Evolutionary conservation across 2,113 vertebrate species (phyloP).

Genomic region (Mustela nigripes): DNA sequence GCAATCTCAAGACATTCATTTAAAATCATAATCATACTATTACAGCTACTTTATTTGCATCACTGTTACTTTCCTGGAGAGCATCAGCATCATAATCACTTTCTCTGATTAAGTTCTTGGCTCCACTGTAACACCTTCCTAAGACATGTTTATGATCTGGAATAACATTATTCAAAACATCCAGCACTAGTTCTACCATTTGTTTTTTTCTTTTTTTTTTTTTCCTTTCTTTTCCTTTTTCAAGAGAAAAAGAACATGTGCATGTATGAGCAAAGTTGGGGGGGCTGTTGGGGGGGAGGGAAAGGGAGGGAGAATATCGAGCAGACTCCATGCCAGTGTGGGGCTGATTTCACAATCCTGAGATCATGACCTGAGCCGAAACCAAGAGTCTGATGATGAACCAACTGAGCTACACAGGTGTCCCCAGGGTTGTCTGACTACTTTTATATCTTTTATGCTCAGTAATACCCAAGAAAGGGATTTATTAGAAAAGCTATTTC

Average conservation of each 20-base stretch:
- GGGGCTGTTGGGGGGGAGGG: not conserved
- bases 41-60: not conserved
- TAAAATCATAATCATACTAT: not conserved
- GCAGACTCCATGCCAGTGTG: not conserved
- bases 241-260: not conserved
- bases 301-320: not conserved
- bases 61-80: not conserved
- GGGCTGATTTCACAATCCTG: not conserved
- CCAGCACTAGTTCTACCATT: not conserved
- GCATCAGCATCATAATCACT: not conserved
- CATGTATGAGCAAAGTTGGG: not conserved
- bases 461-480: not conserved
- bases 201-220: not conserved
- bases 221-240: not conserved
- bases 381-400: not conserved
- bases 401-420: not conserved
- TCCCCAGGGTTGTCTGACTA: not conserved
- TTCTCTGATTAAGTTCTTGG: not conserved
- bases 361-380: not conserved
- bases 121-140: not conserved
- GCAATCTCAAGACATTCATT: not conserved
- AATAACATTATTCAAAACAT: slow-evolving; percentile 37
- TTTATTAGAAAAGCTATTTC: not conserved
- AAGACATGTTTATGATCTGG: not conserved
- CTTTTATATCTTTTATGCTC: not conserved